Evolutionary conservation across 2,888 invertebrate genomes (phyloP).

Genomic region (Tricholauxania praeusta): DNA sequence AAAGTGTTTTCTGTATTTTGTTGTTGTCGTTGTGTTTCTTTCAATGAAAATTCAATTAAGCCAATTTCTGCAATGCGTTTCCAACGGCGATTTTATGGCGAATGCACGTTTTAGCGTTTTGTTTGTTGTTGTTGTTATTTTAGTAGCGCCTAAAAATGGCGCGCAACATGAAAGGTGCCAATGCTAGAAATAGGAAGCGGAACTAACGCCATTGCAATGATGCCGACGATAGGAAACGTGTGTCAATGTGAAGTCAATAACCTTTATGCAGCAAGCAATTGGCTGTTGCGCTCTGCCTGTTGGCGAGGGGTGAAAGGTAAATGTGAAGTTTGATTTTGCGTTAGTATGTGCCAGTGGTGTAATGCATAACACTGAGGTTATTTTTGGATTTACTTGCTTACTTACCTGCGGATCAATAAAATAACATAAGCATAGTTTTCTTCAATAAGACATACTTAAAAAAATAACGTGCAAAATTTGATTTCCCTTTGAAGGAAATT

Average conservation of each 20-base stretch:
- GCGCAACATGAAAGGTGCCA: slow-evolving; percentile 6
- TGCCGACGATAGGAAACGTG: slow-evolving; percentile 4
- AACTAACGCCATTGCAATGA: slow-evolving; percentile 18
- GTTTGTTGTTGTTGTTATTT: slow-evolving; percentile 1
- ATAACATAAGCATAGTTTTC: too few relatives aligned
- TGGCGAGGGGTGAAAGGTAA: neutral
- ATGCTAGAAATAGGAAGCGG: slow-evolving; percentile 21
- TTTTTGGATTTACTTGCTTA: neutral
- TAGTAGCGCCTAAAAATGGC: slow-evolving; percentile 9
- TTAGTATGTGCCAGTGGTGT: neutral
- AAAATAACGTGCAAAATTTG: too few relatives aligned
- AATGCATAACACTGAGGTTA: neutral
- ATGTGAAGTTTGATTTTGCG: neutral
- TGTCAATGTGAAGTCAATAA: slow-evolving; percentile 32
- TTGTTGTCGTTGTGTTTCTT: neutral
- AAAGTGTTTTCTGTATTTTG: neutral
- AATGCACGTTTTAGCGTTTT: slow-evolving; percentile 1
- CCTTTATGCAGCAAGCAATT: neutral
- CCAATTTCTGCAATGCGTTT: slow-evolving; percentile 1
- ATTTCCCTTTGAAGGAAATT: neutral
- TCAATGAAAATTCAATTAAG: neutral
- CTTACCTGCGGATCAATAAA: too few relatives aligned
- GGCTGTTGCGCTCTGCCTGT: too few relatives aligned
- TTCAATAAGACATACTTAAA: too few relatives aligned
- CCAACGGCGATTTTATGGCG: neutral